Percentiles rank a stretch among this genome's conserved stretches.
These are phyloP conservation scores for Brachyhypopomus occidentalis DNA, from an alignment of 2,113 vertebrate species.

Conservation along the genomic window DNA sequence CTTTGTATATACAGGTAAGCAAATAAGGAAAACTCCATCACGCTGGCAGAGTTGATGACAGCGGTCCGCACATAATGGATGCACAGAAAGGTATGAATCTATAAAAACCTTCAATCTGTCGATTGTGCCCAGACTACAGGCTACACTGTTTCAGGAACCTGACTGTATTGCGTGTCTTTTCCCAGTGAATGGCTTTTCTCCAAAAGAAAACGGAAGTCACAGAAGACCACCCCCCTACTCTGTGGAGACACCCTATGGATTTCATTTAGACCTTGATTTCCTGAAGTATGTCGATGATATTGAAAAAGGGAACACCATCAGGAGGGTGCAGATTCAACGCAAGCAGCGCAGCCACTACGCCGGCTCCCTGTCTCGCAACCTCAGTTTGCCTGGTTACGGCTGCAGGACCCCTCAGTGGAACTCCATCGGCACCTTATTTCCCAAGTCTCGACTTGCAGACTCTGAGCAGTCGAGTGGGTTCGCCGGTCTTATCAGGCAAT, in stretches of 20 bases:
- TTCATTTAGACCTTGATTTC: constrained; percentile 93
- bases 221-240: constrained; percentile 83
- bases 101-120: neutral
- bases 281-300: constrained; percentile 98
- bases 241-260: constrained; percentile 94
- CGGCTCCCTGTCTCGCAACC: constrained; percentile 88
- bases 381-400: constrained; percentile 81
- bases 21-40: constrained; percentile 52
- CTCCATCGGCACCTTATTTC: constrained; percentile 69
- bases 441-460: constrained; percentile 68
- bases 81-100: constrained; percentile 77
- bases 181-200: constrained; percentile 71
- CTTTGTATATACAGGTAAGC: constrained; percentile 54
- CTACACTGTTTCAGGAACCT: neutral
- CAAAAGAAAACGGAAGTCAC: constrained; percentile 76
- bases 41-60: constrained; percentile 22
- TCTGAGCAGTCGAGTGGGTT: constrained; percentile 63
- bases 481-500: constrained; percentile 30
- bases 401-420: constrained; percentile 77
- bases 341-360: constrained; percentile 83
- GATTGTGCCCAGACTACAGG: neutral
- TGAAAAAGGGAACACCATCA: constrained; percentile 95
- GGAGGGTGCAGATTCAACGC: constrained; percentile 86
- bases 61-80: constrained; percentile 75
- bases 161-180: constrained; percentile 19